These are phyloP conservation scores for Sapayoa aenigma DNA, from an alignment of 2,113 vertebrate genomes.

Conservation along the genomic window DNA sequence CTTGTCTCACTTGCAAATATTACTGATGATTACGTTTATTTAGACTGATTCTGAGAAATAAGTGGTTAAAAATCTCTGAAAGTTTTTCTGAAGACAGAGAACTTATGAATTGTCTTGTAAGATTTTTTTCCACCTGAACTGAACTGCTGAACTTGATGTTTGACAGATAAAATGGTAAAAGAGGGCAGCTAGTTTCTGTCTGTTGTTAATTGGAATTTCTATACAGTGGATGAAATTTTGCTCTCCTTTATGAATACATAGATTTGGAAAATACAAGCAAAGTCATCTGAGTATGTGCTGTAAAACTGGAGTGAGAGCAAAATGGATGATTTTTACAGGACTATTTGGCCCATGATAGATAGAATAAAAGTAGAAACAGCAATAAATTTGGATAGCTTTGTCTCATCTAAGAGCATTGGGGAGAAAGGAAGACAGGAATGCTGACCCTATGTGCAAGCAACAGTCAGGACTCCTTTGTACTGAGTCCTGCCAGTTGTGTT, in stretches of 20 bases:
- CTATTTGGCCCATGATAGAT: not conserved
- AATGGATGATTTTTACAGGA: not conserved
- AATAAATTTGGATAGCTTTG: not conserved
- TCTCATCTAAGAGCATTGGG: not conserved
- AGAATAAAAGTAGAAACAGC: not conserved
- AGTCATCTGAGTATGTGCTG: not conserved
- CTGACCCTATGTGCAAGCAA: not conserved
- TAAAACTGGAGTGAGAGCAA: not conserved
- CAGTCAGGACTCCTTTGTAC: not conserved
- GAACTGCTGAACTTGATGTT: not conserved
- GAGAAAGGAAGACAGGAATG: not conserved
- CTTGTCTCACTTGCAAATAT: slow-evolving; percentile 10
- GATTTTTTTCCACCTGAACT: not conserved
- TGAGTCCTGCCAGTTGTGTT: not conserved
- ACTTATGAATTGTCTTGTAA: not conserved
- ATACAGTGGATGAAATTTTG: not conserved
- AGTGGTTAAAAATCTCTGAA: not conserved
- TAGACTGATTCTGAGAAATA: not conserved
- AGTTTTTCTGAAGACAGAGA: not conserved
- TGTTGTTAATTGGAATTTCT: not conserved
- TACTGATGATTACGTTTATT: not conserved
- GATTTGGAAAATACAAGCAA: not conserved
- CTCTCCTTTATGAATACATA: not conserved
- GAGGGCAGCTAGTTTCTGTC: not conserved
- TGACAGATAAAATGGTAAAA: not conserved